Conservation (phyloP, 2,888 invertebrate genomes). For the Lycophotia porphyrea region DNA sequence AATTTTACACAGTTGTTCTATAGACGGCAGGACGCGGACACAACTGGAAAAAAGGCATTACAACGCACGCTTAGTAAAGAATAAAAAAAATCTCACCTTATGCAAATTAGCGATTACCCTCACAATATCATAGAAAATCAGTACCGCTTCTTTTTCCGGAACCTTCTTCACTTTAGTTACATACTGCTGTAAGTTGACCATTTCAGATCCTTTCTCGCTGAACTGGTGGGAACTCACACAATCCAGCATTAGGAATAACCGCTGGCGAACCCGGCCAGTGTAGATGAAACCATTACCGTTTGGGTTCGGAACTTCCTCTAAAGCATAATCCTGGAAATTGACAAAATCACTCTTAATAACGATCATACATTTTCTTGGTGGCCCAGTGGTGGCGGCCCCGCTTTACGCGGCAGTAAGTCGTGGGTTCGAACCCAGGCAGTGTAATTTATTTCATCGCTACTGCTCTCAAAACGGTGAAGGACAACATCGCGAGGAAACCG, state of each 20-base stretch:
- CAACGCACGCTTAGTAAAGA: neutral
- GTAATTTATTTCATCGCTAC: too few relatives aligned
- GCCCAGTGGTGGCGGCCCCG: too few relatives aligned
- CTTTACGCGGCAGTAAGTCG: too few relatives aligned
- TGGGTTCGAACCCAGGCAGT: too few relatives aligned
- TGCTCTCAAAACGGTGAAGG: too few relatives aligned
- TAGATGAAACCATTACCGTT: constrained; percentile 87
- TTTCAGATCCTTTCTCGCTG: constrained; percentile 88
- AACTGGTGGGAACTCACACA: constrained; percentile 93
- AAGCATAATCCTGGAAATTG: constrained; percentile 91
- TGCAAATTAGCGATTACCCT: constrained; percentile 93
- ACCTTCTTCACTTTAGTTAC: constrained; percentile 94
- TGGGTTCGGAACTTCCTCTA: constrained; percentile 91
- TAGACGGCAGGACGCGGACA: too few relatives aligned
- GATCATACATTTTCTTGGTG: neutral
- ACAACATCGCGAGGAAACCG: too few relatives aligned
- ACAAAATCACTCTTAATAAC: neutral
- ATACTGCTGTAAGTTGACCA: constrained; percentile 93
- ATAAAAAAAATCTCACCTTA: constrained; percentile 85
- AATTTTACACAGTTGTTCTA: too few relatives aligned
- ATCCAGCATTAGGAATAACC: constrained; percentile 93
- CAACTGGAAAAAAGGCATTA: neutral
- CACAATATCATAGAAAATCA: constrained; percentile 94
- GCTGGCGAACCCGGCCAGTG: constrained; percentile 90
- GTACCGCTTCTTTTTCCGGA: constrained; percentile 93